Evolutionary conservation across 2,113 vertebrate species (phyloP), one percentile per base, ranked within the genome.

Genomic region (Pollimyrus isidori): DNA sequence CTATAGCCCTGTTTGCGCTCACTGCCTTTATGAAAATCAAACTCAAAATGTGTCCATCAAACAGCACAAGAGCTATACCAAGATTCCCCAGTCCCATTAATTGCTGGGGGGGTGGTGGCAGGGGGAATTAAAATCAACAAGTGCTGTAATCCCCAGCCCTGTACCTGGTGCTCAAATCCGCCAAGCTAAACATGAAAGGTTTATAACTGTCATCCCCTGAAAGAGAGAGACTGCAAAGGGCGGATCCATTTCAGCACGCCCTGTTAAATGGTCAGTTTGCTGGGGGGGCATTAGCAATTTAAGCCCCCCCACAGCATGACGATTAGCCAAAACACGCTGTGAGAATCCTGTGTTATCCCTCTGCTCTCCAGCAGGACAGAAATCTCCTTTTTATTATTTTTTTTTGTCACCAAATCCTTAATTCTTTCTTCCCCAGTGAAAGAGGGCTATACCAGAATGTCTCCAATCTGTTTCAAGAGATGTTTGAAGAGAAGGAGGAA

Each of bases 381-480:
- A 95, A 96, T 96, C 95, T 95, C 95, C 95, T 94, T 95, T 42
- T 80, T 76, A 39, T 80, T 80, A 42, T 53, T 42, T 80, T 80
- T 65, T 96, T 96, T 96, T 96, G 96, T 96, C 94, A 94, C 93
- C 95, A 96, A 98, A 98, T 98, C 98, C 97, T 96, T 97, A 96
- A 96, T 97, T 96, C 98, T 96, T 97, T 97, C 97, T 98, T 97
- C 94, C 94, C 92, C 52, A 90, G 93, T 94, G 93, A 95, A 95
- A 94, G 94, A 93, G 93, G 92, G 95, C 98, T 98, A 99, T 97
- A 97, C 97, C 95, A 93, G 96, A 97, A 98, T 97, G 97, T 97
- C 97, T 97, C 97, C 98, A 98, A 98, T 99, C 97, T 99, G 97
- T 98, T 99, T 98, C 98, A 95, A 98, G 96, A 97, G 97, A 97